phyloP scores from a whole-genome alignment of 1,140 invertebrate genomes.

The Ephestia elutella region DNA sequence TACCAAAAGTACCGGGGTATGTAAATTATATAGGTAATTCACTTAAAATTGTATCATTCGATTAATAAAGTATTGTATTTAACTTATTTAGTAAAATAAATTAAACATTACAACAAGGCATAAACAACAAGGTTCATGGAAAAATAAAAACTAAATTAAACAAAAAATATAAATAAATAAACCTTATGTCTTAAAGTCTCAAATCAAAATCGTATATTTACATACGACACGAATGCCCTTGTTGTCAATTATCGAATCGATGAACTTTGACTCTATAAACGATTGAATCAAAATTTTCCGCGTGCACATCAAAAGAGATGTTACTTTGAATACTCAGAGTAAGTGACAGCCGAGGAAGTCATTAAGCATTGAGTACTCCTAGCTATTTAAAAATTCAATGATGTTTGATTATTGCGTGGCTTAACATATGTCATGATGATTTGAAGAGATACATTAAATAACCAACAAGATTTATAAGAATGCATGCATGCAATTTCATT shows the following conservation, averaged over 20 bases:
- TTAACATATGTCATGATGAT: background rate
- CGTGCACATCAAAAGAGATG: background rate
- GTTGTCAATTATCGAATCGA: background rate
- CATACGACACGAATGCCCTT: background rate
- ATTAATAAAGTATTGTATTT: too few species aligned
- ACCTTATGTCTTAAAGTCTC: background rate
- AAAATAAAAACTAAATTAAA: too few species aligned
- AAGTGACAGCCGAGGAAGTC: constrained; percentile 4
- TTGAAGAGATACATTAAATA: background rate
- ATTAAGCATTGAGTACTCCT: background rate
- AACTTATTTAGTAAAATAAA: too few species aligned
- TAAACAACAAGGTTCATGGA: too few species aligned
- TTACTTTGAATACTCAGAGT: background rate
- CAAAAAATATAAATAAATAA: too few species aligned
- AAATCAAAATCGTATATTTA: background rate
- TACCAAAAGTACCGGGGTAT: too few species aligned
- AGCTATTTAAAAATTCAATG: background rate
- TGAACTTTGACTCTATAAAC: background rate
- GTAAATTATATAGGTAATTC: too few species aligned
- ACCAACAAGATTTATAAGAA: background rate
- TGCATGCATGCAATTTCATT: background rate
- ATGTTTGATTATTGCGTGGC: background rate
- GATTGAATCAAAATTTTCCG: background rate
- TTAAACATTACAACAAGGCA: too few species aligned
- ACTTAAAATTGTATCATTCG: too few species aligned